Evolutionary conservation across 2,113 vertebrate genomes (phyloP).

Genomic region (Cochlearius cochlearius): DNA sequence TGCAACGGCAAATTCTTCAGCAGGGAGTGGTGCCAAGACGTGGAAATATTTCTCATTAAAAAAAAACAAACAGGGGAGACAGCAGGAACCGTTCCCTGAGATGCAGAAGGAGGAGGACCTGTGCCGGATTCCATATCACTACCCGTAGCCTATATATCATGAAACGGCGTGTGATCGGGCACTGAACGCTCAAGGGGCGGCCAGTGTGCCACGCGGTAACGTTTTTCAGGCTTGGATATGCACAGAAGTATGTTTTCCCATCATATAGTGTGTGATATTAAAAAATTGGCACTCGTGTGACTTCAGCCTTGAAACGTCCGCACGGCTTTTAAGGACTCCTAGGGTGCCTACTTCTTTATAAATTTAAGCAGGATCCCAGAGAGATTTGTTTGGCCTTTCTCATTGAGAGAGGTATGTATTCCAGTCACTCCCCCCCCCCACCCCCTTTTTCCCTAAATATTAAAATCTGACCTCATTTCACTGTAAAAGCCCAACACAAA

Average conservation of each 20-base stretch:
- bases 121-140: neutral
- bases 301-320: neutral
- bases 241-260: neutral
- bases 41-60: neutral
- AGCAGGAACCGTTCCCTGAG: neutral
- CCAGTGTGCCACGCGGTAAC: neutral
- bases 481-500: neutral
- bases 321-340: neutral
- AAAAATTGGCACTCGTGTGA: neutral
- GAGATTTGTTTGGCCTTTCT: neutral
- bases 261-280: rapidly evolving
- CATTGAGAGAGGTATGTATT: neutral
- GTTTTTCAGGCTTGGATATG: neutral
- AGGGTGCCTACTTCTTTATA: neutral
- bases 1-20: neutral
- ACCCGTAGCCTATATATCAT: rapidly evolving
- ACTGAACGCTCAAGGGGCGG: neutral
- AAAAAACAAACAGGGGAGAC: neutral
- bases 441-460: neutral
- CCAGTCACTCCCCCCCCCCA: neutral
- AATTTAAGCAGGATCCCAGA: neutral
- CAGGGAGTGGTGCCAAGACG: neutral
- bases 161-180: rapidly evolving
- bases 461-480: neutral
- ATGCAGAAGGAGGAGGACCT: neutral